A percentile compares a stretch with the other conserved stretches of the same genome.
Conservation (phyloP, 2,888 invertebrate genomes). For the Tenthredo amoena region DNA sequence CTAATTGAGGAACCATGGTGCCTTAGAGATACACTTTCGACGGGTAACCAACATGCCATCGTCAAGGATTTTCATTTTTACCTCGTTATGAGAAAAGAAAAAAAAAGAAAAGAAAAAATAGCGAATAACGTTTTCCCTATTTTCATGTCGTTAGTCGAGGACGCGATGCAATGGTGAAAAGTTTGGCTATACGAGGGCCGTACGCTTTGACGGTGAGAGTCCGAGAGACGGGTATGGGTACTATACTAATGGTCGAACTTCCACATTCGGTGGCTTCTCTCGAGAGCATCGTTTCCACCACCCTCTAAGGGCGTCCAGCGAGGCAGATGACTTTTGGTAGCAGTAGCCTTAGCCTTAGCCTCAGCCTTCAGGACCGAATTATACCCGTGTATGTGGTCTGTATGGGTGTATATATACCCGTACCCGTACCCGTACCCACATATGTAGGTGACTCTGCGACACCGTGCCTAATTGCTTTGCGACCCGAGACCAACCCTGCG, state of each 20-base stretch:
- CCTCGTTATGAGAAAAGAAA: neutral
- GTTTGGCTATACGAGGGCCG: neutral
- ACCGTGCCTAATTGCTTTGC: slow-evolving; percentile 54
- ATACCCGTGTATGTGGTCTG: neutral
- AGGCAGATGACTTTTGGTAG: slow-evolving; percentile 1
- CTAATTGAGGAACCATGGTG: neutral
- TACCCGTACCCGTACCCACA: neutral
- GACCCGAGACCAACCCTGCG: slow-evolving; percentile 1
- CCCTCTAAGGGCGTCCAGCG: slow-evolving; percentile 32
- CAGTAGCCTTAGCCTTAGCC: neutral
- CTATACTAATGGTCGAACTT: slow-evolving; percentile 46
- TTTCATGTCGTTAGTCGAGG: slow-evolving; percentile 28
- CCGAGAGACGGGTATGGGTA: slow-evolving; percentile 18
- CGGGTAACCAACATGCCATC: neutral
- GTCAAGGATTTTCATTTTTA: neutral
- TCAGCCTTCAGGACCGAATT: neutral
- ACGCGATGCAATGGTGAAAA: neutral
- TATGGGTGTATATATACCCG: neutral
- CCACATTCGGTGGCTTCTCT: slow-evolving; percentile 42
- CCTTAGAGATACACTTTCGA: neutral
- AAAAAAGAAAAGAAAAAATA: neutral
- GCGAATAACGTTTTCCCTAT: slow-evolving; percentile 17
- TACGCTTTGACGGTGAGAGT: slow-evolving; percentile 27
- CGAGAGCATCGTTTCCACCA: slow-evolving; percentile 47
- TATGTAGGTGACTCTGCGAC: neutral